These are phyloP conservation scores for Caenorhabditis panamensis DNA, from an alignment of 2,888 invertebrate genomes.

Conservation along the genomic window DNA sequence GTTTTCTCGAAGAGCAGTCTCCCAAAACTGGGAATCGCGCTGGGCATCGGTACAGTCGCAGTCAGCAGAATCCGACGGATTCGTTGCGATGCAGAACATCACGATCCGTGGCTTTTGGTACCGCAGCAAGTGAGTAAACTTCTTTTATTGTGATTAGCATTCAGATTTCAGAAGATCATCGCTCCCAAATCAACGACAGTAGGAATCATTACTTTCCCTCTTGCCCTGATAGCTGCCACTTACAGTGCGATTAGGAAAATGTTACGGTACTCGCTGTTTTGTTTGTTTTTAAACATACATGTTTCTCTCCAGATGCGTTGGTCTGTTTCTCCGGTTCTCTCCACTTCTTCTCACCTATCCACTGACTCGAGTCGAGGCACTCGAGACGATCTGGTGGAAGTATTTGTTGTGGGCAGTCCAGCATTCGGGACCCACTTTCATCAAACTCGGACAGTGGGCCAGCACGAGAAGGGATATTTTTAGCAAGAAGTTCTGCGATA, in stretches of 20 bases:
- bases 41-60: conserved; percentile 34
- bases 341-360: conserved; percentile 68
- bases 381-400: conserved; percentile 68
- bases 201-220: conserved; percentile 20
- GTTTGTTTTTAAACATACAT: no score
- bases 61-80: conserved; percentile 26
- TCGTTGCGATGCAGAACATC: conserved; percentile 35
- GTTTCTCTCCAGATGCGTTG: conserved; percentile 62
- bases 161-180: conserved; percentile 34
- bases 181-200: conserved; percentile 7
- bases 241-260: conserved; percentile 19
- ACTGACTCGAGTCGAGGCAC: conserved; percentile 50
- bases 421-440: conserved; percentile 83
- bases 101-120: conserved; percentile 70
- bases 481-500: conserved; percentile 82
- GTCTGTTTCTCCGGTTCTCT: conserved; percentile 63
- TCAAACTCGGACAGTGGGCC: conserved; percentile 84
- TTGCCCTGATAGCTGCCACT: conserved; percentile 15
- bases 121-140: conserved; percentile 46
- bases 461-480: conserved; percentile 83
- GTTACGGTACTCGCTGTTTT: no score
- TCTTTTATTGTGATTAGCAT: not conserved
- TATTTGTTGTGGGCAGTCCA: conserved; percentile 60
- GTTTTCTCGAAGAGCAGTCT: conserved; percentile 16
- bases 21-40: conserved; percentile 13